Evolutionary conservation across 2,888 invertebrate genomes (phyloP), one percentile per base, ranked within the genome.

Genomic region (Erebia epiphron): DNA sequence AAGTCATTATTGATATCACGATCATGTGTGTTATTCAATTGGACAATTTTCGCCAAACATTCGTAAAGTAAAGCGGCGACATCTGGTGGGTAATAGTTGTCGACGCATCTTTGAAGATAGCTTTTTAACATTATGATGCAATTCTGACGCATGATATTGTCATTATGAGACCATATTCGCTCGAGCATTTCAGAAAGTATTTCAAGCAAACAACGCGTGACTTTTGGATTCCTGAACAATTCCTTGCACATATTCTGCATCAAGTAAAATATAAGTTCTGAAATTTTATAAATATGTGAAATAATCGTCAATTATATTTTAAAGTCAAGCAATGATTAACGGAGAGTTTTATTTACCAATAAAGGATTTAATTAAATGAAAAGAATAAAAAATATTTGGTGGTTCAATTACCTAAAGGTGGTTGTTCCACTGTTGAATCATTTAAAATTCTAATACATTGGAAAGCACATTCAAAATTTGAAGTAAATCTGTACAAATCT

Each of bases 51-150:
- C 1, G 89, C 86, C 1, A 84, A 84, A 81, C 94, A 93, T 79
- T 91, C 88, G 69, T 89, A 91, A 16, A 91, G 83, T 7, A 90
- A 76, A n/a, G 84, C 89, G 1, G 88, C 90, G 1, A 91, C 86
- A 49, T 80, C 76, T 0, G 92, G 88, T 2, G 92, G 87, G 70
- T 93, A 93, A 75, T 83, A 88, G 66, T 82, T 77, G 35, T 87
- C 88, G 58, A 85, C 82, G 75, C 89, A 89, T 35, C 91, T 82
- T 35, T 85, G 83, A 61, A 92, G 78, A 73, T 90, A 93, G 65
- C 92, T 85, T 70, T 82, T 86, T 8, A 93, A 80, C 91, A 93
- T 92, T 46, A 93, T 93, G 56, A 83, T 78, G 77, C 92, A 90
- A 78, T 94, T 94, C 60, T 88, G 84, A 72, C 84, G 88, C 75